A percentile compares a stretch with the other conserved stretches of the same genome.
These are phyloP conservation scores for Phalacrocorax brasilianus DNA, from an alignment of 2,113 vertebrate genomes.

Conservation along the genomic window DNA sequence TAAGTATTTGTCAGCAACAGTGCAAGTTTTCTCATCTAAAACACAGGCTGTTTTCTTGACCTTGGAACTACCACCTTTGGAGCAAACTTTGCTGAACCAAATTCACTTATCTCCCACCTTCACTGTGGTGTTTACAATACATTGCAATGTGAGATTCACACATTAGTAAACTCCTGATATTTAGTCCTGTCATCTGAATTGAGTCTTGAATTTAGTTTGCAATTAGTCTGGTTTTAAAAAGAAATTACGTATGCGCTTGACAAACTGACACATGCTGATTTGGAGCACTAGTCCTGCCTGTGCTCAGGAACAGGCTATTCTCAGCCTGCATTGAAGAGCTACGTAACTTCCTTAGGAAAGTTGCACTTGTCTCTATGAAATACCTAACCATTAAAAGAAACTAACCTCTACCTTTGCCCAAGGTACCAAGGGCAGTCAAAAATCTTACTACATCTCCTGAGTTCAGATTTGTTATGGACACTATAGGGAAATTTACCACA, in stretches of 20 bases:
- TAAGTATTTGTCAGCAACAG: not conserved
- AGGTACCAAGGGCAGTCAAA: not conserved
- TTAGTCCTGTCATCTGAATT: not conserved
- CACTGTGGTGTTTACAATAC: not conserved
- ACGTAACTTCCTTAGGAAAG: not conserved
- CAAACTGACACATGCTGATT: rapidly evolving
- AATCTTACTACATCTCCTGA: not conserved
- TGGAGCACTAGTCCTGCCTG: not conserved
- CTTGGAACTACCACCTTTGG: not conserved
- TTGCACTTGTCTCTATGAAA: not conserved
- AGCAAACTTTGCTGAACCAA: not conserved
- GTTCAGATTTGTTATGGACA: not conserved
- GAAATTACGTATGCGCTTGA: not conserved
- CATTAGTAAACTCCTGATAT: not conserved
- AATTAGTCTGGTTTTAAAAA: not conserved
- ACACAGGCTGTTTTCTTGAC: not conserved
- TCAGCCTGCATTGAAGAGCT: not conserved
- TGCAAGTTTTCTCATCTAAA: not conserved
- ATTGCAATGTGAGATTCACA: not conserved
- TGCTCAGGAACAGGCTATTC: not conserved
- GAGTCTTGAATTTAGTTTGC: not conserved
- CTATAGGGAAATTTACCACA: not conserved
- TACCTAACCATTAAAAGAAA: not conserved
- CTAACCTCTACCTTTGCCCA: not conserved
- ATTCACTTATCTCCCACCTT: not conserved